Percentiles rank a stretch among this genome's conserved stretches.
These are phyloP conservation scores for Brachionichthys hirsutus DNA, from an alignment of 2,113 vertebrate species.

Conservation along the genomic window DNA sequence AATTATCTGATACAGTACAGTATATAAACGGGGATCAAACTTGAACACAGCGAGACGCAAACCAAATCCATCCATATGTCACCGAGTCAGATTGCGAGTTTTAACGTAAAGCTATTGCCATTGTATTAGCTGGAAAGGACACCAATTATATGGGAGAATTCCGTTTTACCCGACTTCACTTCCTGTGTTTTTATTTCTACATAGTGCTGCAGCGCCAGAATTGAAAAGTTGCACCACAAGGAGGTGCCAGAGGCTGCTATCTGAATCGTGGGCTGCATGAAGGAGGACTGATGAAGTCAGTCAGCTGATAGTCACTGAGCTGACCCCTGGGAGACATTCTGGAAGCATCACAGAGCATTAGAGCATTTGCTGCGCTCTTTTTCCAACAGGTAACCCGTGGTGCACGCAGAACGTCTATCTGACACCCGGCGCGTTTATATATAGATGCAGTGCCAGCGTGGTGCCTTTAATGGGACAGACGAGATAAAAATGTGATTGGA, in stretches of 20 bases:
- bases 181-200: too few relatives aligned
- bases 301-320: conserved; percentile 9
- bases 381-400: neutral
- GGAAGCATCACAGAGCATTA: neutral
- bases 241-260: conserved; percentile 52
- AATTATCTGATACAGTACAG: neutral
- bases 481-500: neutral
- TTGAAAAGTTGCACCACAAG: conserved; percentile 38
- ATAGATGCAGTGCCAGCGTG: too few relatives aligned
- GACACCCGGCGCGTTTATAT: neutral
- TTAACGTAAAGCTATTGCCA: too few relatives aligned
- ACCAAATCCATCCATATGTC: too few relatives aligned
- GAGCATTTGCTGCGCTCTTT: conserved; percentile 28
- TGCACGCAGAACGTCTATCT: conserved; percentile 1
- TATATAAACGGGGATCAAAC: too few relatives aligned
- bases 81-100: too few relatives aligned
- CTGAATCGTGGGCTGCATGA: neutral
- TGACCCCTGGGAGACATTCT: neutral
- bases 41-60: too few relatives aligned
- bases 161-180: too few relatives aligned
- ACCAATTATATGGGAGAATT: too few relatives aligned
- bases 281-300: neutral
- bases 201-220: neutral
- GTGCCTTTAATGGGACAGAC: neutral
- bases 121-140: too few relatives aligned